phyloP scores from a whole-genome alignment of 2,888 invertebrate species.

The Caenorhabditis sp. region DNA sequence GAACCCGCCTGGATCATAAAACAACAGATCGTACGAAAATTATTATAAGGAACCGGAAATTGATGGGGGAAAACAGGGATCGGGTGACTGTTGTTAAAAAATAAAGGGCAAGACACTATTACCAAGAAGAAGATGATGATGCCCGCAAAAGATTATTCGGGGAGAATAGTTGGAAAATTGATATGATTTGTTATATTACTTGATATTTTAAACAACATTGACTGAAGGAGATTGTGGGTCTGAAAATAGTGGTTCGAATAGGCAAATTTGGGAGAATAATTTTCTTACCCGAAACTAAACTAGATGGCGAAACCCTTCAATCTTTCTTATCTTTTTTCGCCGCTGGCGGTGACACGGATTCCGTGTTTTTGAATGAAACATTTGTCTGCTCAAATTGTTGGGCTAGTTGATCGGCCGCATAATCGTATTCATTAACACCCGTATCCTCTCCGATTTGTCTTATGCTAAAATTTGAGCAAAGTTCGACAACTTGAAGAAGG shows the following conservation, averaged over 20 bases:
- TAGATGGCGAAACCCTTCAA: not conserved
- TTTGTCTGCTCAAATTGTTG: not conserved
- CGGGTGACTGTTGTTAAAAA: not conserved
- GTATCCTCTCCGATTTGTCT: not conserved
- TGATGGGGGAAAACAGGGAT: not conserved
- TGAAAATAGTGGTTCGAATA: too few species aligned
- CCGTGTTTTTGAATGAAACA: not conserved
- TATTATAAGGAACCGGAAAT: not conserved
- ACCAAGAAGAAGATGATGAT: conserved; percentile 2
- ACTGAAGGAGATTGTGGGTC: too few species aligned
- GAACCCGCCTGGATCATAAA: not conserved
- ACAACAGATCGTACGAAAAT: too few species aligned
- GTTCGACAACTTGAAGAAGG: conserved; percentile 20
- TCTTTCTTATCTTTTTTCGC: not conserved
- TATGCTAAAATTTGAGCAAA: not conserved
- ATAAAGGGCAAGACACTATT: not conserved
- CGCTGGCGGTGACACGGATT: not conserved
- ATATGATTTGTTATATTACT: too few species aligned
- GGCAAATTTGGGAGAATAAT: too few species aligned
- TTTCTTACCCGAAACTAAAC: too few species aligned
- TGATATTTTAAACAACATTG: too few species aligned
- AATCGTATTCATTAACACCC: not conserved
- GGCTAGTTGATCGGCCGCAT: not conserved
- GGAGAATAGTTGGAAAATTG: not conserved
- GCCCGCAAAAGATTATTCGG: conserved; percentile 7